Base-by-base conservation (phyloP, 2,888 invertebrate species). In the Dryobotodes eremita region DNA sequence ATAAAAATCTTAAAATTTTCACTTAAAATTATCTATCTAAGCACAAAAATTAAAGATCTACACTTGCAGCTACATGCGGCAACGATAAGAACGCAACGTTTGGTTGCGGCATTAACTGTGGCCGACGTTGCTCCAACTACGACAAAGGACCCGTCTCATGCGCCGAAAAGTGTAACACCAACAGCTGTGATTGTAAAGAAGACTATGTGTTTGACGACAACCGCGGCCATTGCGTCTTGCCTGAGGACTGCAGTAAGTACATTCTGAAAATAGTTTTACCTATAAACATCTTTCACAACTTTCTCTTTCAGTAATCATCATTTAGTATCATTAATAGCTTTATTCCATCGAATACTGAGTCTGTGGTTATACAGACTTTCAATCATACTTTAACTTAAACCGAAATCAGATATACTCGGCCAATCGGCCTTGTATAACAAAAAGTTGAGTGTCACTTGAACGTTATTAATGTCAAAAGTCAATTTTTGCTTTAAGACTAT, bases 161-260 rank as follows among this genome's bases (percentile, higher is more conserved):
- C 13, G 11, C 65, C 2, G 26, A 77, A 2, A 4, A 4, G 1
- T 85, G 77, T 48, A 75, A 77, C 55, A 71, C 10, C 42, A 86
- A 86, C n/a, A 80, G 86, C 17, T 90, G 89, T 57, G 85, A 85
- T 20, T 90, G 90, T 66, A 87, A 82, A 77, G n/a, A 72, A 1
- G 81, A 55, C 20, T 90, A 77, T 69, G 75, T 86, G 0, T 88
- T 77, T 8, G 84, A 89, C 64, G 86, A 85, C 42, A 65, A 20
- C 23, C 53, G 26, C 13, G 59, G 71, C 8, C 46, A 65, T n/a
- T 88, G 88, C 36, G 86, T 88, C 0, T 46, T 59, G 17, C 83
- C 82, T 13, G 20, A 85, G 61, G 79, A 89, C 31, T 89, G 89
- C 62, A 82, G 89, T 89, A 74, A 85, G 86, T 89, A 59, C 17